A percentile compares a stretch with the other conserved stretches of the same genome.
These are phyloP conservation scores for Eupelmus urozonus DNA, from an alignment of 2,888 invertebrate species.

Conservation along the genomic window DNA sequence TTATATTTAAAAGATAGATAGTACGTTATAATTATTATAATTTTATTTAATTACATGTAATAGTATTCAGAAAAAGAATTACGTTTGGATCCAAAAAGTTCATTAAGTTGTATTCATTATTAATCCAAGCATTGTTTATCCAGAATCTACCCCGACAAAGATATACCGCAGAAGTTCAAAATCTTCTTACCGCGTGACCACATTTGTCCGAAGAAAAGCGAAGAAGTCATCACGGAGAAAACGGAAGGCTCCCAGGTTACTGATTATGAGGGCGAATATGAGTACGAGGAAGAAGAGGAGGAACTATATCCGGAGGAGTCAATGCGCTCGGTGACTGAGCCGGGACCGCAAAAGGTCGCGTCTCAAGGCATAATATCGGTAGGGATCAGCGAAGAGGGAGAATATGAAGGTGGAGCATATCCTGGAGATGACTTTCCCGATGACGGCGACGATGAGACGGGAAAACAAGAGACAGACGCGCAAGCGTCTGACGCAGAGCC, in stretches of 20 bases:
- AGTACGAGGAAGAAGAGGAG: slow-evolving; percentile 20
- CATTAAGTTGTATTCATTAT: neutral
- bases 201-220: slow-evolving; percentile 7
- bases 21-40: neutral
- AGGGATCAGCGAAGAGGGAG: slow-evolving; percentile 43
- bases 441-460: slow-evolving; percentile 46
- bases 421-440: neutral
- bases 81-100: no score
- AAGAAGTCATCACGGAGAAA: neutral
- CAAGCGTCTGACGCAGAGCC: no score
- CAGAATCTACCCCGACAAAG: slow-evolving; percentile 53
- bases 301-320: slow-evolving; percentile 41
- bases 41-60: no score
- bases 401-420: neutral
- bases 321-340: neutral
- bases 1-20: neutral
- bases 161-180: slow-evolving; percentile 52
- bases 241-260: neutral
- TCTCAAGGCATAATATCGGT: slow-evolving; percentile 5
- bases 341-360: neutral
- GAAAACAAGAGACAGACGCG: slow-evolving; percentile 44
- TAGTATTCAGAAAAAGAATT: no score
- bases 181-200: slow-evolving; percentile 51
- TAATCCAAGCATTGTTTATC: neutral
- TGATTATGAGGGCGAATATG: slow-evolving; percentile 18